Conservation (phyloP, 2,888 invertebrate genomes). For the Cephus pulcher region DNA sequence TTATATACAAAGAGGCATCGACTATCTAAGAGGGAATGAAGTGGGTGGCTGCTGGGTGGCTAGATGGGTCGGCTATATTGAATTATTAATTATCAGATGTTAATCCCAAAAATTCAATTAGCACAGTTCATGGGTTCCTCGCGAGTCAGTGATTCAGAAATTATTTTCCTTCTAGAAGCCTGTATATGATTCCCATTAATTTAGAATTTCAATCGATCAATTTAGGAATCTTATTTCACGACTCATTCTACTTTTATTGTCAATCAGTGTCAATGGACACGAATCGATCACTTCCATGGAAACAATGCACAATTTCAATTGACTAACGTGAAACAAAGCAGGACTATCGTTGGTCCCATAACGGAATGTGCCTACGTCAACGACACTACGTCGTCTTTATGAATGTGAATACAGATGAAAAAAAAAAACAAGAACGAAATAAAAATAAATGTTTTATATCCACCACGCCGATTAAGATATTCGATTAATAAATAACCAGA, state of each 20-base stretch:
- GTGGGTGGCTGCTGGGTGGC: slow-evolving; percentile 11
- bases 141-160: neutral
- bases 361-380: neutral
- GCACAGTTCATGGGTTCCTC: neutral
- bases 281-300: neutral
- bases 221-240: neutral
- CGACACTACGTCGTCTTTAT: neutral
- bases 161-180: neutral
- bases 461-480: neutral
- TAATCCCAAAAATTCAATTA: neutral
- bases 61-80: slow-evolving; percentile 7
- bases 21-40: slow-evolving; percentile 15
- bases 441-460: neutral
- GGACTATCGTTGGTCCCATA: neutral
- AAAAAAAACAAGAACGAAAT: neutral
- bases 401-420: neutral
- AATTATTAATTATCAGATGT: slow-evolving; percentile 3
- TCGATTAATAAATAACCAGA: neutral
- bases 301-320: neutral
- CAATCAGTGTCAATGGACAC: neutral
- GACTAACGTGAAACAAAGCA: neutral
- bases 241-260: neutral
- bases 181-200: neutral
- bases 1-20: slow-evolving; percentile 24
- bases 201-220: neutral